Evolutionary conservation across 2,113 vertebrate species (phyloP).

Genomic region (Rhineura floridana): DNA sequence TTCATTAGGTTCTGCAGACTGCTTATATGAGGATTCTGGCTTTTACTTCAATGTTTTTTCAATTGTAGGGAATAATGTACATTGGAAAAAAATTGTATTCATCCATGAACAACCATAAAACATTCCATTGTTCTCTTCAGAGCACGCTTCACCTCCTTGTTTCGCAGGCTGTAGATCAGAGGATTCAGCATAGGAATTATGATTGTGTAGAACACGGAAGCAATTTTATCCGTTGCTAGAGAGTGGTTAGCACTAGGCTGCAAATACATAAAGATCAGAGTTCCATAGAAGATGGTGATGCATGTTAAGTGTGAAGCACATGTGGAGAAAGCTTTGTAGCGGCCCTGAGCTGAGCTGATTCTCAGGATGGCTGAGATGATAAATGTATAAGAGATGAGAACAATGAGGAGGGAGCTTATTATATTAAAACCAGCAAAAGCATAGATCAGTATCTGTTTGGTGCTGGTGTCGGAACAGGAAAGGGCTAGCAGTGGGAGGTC

Average conservation of each 20-base stretch:
- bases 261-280: slow-evolving; percentile 24
- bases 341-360: slow-evolving; percentile 41
- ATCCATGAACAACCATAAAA: neutral
- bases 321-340: neutral
- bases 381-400: slow-evolving; percentile 57
- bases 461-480: slow-evolving; percentile 60
- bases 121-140: neutral
- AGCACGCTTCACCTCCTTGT: slow-evolving; percentile 22
- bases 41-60: too few species aligned
- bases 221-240: slow-evolving; percentile 8
- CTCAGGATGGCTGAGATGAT: slow-evolving; percentile 51
- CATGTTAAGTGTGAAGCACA: neutral
- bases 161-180: slow-evolving; percentile 25
- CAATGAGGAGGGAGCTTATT: slow-evolving; percentile 61
- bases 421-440: slow-evolving; percentile 64
- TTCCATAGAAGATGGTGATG: slow-evolving; percentile 1
- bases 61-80: too few species aligned
- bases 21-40: too few species aligned
- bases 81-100: too few species aligned
- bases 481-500: slow-evolving; percentile 59
- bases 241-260: slow-evolving; percentile 1
- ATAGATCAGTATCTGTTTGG: slow-evolving; percentile 57
- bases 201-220: slow-evolving; percentile 19
- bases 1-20: too few species aligned
- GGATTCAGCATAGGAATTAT: slow-evolving; percentile 21